Conservation (phyloP, 2,113 vertebrate species). For the Zonotrichia leucophrys region DNA sequence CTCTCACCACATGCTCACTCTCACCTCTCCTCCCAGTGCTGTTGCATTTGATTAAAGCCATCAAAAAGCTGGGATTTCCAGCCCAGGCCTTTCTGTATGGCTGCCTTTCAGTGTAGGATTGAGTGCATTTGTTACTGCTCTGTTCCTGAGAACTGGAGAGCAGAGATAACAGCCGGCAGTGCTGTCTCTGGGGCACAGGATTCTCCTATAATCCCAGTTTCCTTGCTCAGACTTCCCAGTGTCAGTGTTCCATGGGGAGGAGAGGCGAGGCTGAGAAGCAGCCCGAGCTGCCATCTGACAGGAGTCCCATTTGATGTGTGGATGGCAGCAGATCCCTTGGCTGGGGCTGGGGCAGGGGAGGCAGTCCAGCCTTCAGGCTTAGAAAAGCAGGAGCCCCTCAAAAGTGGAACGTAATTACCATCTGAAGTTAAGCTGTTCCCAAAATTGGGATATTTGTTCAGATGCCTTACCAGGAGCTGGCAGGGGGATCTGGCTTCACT, state of each 20-base stretch:
- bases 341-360: background rate
- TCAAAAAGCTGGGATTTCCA: background rate
- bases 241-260: background rate
- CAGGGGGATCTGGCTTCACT: background rate
- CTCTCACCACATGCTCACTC: no score
- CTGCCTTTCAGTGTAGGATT: background rate
- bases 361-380: background rate
- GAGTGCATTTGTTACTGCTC: background rate
- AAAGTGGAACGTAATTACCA: background rate
- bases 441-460: background rate
- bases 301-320: background rate
- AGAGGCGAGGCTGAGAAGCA: background rate
- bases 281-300: background rate
- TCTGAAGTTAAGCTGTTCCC: background rate
- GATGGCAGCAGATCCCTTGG: background rate
- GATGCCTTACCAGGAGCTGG: background rate
- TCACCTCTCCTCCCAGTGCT: background rate
- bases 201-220: background rate
- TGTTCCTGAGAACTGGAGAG: background rate
- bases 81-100: background rate
- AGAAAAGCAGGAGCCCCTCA: background rate
- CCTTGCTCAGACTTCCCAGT: background rate
- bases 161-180: background rate
- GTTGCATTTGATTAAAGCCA: background rate
- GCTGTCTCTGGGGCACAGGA: background rate